Base-by-base conservation (phyloP, 2,113 vertebrate species). In the Sula dactylatra region DNA sequence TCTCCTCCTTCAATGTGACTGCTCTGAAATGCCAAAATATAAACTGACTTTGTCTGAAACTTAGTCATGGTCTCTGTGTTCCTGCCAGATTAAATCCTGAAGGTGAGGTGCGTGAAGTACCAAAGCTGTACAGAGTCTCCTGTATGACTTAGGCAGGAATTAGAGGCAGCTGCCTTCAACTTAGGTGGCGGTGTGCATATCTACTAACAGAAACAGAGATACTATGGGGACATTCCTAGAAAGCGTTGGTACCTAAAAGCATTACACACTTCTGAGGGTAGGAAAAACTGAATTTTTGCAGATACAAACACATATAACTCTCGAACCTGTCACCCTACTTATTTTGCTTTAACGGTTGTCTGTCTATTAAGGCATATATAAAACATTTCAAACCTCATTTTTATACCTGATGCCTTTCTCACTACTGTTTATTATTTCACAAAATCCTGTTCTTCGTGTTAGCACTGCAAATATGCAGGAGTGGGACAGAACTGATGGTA, bases 61-160 rank as follows among this genome's bases (percentile, higher is more conserved):
- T 81, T 52, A 66, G 86, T 49, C 69, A 10, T 55, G 83, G 77
- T 83, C 42, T 22, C n/a, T 34, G 61, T 5, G 3, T 10, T 72
- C 55, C 69, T 83, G 88, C 86, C 95, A 91, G 89, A 67, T 22
- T 61, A 84, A 84, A 87, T 65, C 67, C 76, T 94, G 83, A 34
- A 86, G 86, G 77, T 49, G 77, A 83, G 72, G 59, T 29, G 50
- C 59, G 55, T 54, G 59, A 62, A 71, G 56, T 5, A 87, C 70
- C 61, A 52, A 55, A 58, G 49, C 78, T 47, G 61, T 25, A 38
- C 78, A 17, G 18, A 61, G 58, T 72, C 52, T 27, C 61, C 52
- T 9, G 5, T 16, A 38, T 0, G 0, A 71, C 8, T 83, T 14
- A 13, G 36, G 86, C 59, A 78, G 65, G 29, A 89, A 88, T 84